Evolutionary conservation across 2,113 vertebrate genomes (phyloP), one percentile per base, ranked within the genome.

Genomic region (Prunella fulvescens): DNA sequence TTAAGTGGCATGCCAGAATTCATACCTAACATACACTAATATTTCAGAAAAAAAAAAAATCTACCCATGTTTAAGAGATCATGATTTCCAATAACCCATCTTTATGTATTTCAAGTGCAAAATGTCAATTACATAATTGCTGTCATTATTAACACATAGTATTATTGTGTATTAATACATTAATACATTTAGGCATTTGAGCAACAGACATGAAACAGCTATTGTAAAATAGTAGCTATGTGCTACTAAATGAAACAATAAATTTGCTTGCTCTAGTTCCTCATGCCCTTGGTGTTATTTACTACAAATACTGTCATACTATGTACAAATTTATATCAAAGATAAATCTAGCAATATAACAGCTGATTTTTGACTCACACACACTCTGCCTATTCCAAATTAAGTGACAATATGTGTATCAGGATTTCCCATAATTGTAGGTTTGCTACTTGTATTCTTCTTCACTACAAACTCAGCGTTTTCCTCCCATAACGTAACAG

Each of bases 381-480:
- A 60, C 7, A 23, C 11, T 5, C 24, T 14, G 24, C 22, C 25
- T 78, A 37, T 65, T 91, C 31, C 56, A 45, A 73, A 89, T 29
- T 9, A 81, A 17, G 16, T 53, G 17, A 13, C 11, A 58, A 66
- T 7, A 89, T 19, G 7, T 23, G 29, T 6, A 88, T 16, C 15
- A n/a, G 56, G 35, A 65, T 28, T 40, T 81, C 28, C 22, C 2
- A 1, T 25, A 77, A 33, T 10, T 81, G 2, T 18, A 37, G 4
- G 28, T 57, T 31, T 67, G 7, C 47, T 57, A 61, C 8, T 57
- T 70, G 31, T 10, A 78, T 31, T 87, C 19, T 28, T 19, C 31
- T 42, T 22, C 19, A 16, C 1, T 4, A 47, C 18, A 48, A 44
- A 29, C 19, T 51, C 4, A 0, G 7, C 6, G 1, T 9, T 74